Percentiles rank a stretch among this genome's conserved stretches.
These are phyloP conservation scores for Protosalanx chinensis DNA, from an alignment of 2,797 vertebrate genomes.

Conservation along the genomic window DNA sequence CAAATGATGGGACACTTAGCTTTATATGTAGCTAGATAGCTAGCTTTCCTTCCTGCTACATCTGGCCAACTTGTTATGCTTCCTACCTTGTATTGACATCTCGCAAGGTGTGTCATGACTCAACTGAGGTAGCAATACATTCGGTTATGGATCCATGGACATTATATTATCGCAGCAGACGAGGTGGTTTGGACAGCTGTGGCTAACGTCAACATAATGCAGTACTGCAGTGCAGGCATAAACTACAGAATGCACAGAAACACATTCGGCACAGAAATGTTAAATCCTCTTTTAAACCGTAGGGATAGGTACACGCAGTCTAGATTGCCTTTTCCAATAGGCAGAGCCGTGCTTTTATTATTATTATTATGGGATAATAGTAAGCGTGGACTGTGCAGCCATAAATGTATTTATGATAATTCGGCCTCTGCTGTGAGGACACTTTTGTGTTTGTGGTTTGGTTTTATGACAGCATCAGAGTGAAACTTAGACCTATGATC, in stretches of 20 bases:
- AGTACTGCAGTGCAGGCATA: background rate
- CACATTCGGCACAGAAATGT: background rate
- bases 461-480: no score
- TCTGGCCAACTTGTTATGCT: background rate
- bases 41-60: background rate
- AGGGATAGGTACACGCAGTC: background rate
- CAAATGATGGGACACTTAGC: no score
- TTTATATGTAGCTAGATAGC: background rate
- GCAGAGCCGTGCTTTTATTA: background rate
- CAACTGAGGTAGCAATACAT: background rate
- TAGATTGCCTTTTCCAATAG: background rate
- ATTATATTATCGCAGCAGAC: background rate
- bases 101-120: background rate
- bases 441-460: background rate
- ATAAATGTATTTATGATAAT: background rate
- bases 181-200: background rate
- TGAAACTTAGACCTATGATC: no score
- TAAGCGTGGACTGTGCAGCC: background rate
- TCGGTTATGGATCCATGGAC: background rate
- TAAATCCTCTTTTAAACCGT: background rate
- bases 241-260: background rate
- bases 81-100: background rate
- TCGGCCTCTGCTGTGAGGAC: no score
- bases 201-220: background rate
- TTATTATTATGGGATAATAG: background rate